phyloP scores from a whole-genome alignment of 2,113 vertebrate species.

The Rutilus rutilus region DNA sequence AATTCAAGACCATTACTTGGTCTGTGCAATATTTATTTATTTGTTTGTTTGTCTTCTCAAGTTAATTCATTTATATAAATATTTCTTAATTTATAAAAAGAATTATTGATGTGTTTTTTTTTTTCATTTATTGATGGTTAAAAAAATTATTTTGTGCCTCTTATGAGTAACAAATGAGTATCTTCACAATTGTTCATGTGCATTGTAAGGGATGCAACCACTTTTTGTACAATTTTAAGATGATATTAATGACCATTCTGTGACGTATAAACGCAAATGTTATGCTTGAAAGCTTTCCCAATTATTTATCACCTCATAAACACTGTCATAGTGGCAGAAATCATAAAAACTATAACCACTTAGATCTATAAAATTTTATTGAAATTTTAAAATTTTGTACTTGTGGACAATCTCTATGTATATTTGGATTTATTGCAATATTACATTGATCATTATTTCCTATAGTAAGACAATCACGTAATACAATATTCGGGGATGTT shows the following conservation, averaged over 20 bases:
- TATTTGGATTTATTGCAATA: conserved; percentile 41
- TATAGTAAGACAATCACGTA: conserved; percentile 35
- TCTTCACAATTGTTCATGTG: neutral
- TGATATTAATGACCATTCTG: neutral
- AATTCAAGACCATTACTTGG: neutral
- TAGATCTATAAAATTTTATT: neutral
- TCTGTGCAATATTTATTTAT: conserved; percentile 5
- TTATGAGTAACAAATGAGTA: neutral
- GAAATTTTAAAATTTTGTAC: conserved; percentile 29
- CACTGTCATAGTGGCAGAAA: conserved; percentile 1
- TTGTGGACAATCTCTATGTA: conserved; percentile 27
- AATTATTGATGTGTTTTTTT: neutral
- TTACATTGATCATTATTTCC: conserved; percentile 13
- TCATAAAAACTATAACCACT: conserved; percentile 9
- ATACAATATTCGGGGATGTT: conserved; percentile 15
- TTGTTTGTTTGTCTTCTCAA: neutral
- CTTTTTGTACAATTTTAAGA: neutral
- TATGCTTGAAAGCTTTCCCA: neutral
- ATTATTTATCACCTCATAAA: conserved; percentile 5
- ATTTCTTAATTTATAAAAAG: too few species aligned
- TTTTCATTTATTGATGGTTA: neutral
- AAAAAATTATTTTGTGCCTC: neutral
- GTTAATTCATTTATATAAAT: neutral
- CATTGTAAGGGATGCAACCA: neutral
- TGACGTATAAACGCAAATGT: neutral